A percentile compares a stretch with the other conserved stretches of the same genome.
Evolutionary conservation across 2,888 invertebrate species (phyloP).

Genomic region (Copidosoma aretas): DNA sequence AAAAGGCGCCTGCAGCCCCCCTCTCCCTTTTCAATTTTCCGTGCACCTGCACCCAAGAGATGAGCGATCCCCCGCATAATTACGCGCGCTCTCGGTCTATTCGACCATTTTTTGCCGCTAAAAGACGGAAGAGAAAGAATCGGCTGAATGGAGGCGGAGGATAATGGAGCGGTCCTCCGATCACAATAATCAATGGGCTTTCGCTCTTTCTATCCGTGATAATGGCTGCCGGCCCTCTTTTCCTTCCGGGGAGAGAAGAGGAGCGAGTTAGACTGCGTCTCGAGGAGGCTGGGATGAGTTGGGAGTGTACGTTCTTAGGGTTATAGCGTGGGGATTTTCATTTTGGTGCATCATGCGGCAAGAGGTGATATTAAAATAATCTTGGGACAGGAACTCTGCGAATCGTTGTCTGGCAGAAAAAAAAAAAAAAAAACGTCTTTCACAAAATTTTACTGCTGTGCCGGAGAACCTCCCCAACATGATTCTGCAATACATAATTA

Average conservation of each 20-base stretch:
- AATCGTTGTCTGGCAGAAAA: too few relatives aligned
- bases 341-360: too few relatives aligned
- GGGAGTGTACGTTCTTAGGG: background rate
- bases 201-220: background rate
- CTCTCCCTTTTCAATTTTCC: background rate
- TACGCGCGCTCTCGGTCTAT: conserved; percentile 5
- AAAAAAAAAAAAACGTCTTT: too few relatives aligned
- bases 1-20: too few relatives aligned
- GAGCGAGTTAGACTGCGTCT: too few relatives aligned
- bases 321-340: too few relatives aligned
- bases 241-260: background rate
- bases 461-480: too few relatives aligned
- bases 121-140: background rate
- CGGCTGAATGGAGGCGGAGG: background rate
- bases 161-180: conserved; percentile 1
- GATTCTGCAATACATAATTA: too few relatives aligned
- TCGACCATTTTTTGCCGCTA: background rate
- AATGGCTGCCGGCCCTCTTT: background rate
- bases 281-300: too few relatives aligned
- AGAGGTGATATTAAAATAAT: too few relatives aligned
- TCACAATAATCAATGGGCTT: conserved; percentile 28
- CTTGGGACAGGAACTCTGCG: too few relatives aligned
- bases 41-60: background rate
- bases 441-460: too few relatives aligned
- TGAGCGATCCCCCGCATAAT: conserved; percentile 19